A percentile compares a stretch with the other conserved stretches of the same genome.
Conservation (phyloP, 2,888 invertebrate species). For the Brachynemurus nebulosus region DNA sequence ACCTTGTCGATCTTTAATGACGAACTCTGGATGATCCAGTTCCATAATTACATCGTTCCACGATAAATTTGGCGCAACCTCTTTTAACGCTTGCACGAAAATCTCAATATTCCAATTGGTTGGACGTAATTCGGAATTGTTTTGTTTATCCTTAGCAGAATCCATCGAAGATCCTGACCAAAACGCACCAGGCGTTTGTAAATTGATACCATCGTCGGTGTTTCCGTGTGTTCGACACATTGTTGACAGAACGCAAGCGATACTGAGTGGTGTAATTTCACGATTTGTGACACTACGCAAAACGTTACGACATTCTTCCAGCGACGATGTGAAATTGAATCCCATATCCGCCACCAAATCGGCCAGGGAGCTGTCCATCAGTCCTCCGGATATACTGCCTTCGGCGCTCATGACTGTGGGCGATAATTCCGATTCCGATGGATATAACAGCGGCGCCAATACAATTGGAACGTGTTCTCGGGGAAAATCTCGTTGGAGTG, state of each 20-base stretch:
- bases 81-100: constrained; percentile 84
- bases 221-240: constrained; percentile 77
- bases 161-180: constrained; percentile 35
- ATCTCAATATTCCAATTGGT: constrained; percentile 86
- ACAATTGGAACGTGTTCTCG: constrained; percentile 79
- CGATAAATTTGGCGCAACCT: constrained; percentile 69
- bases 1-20: constrained; percentile 75
- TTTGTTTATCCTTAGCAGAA: constrained; percentile 24
- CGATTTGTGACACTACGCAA: constrained; percentile 68
- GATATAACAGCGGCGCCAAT: constrained; percentile 75
- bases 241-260: constrained; percentile 72
- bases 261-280: constrained; percentile 69
- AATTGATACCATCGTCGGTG: constrained; percentile 40
- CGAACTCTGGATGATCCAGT: constrained; percentile 82
- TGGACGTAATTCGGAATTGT: constrained; percentile 29
- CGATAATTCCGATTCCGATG: constrained; percentile 55
- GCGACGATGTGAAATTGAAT: constrained; percentile 70
- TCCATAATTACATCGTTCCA: constrained; percentile 90
- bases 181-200: constrained; percentile 50
- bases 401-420: constrained; percentile 48
- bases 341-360: constrained; percentile 89
- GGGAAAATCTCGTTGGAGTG: constrained; percentile 76
- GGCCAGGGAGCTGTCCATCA: constrained; percentile 64
- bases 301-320: constrained; percentile 79
- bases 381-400: constrained; percentile 37